Conservation (phyloP, 2,113 vertebrate species). For the Mus musculus region GRCm39 chr8:87115501-87116000, state of each 20-base stretch:
- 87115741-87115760: not conserved
- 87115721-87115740: not conserved
- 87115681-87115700: not conserved
- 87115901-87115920: not conserved
- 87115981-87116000: accelerated
- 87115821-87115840: too few species aligned
- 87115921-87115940: not conserved
- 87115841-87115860: too few species aligned
- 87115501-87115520: not conserved
- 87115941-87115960: not conserved
- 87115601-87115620: not conserved
- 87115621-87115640: not conserved
- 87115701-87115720: not conserved
- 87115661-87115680: not conserved
- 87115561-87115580: not conserved
- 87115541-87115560: not conserved
- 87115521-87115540: not conserved
- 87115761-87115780: not conserved
- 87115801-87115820: not conserved
- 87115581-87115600: not conserved
- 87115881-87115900: not conserved
- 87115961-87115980: not conserved
- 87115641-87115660: not conserved
- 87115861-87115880: not conserved
- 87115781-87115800: not conserved